Evolutionary conservation across 2,797 vertebrate genomes (phyloP), one percentile per base, ranked within the genome.

Genomic region (Chiroxiphia lanceolata): DNA sequence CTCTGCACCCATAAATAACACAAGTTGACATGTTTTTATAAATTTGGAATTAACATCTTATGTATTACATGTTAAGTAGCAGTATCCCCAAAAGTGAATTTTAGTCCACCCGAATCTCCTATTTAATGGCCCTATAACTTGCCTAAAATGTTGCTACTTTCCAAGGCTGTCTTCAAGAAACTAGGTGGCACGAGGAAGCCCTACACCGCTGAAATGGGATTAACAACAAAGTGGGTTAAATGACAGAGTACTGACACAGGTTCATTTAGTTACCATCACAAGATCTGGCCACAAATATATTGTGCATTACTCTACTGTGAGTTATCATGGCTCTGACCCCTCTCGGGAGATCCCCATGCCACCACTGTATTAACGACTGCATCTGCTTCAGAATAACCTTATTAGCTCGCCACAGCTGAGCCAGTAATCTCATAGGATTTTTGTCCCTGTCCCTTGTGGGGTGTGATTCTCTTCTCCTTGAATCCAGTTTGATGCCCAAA

Each of bases 301-400:
- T 97, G 97, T 61, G 63, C 96, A 96, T 97, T 97, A 96, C 98
- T 97, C 97, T 97, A 97, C 97, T 96, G 56, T 97, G 98, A 97
- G 97, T 97, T 98, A 98, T 97, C 98, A 97, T 98, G 97, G 96
- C 98, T 98, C 97, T 98, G 98, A 97, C 98, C 97, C 98, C 98
- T 97, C 98, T 97, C 96, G n/a, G 96, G 98, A 98, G 97, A 97
- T 97, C 97, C 92, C 97, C 97, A 97, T 97, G 98, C 98, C 98
- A 98, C 98, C 98, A 98, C 98, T 98, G 98, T 98, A 98, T 98
- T 98, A 98, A 98, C 98, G 97, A 97, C 97, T 97, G 97, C 98
- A 98, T 98, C 98, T 98, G 98, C 98, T 98, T 97, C 98, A 90
- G 97, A 97, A 98, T 98, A 98, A 98, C 98, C 98, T 98, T 98